Percentiles rank a stretch among this genome's conserved stretches.
Evolutionary conservation across 2,888 invertebrate species (phyloP).

Genomic region (Halocaridina rubra): DNA sequence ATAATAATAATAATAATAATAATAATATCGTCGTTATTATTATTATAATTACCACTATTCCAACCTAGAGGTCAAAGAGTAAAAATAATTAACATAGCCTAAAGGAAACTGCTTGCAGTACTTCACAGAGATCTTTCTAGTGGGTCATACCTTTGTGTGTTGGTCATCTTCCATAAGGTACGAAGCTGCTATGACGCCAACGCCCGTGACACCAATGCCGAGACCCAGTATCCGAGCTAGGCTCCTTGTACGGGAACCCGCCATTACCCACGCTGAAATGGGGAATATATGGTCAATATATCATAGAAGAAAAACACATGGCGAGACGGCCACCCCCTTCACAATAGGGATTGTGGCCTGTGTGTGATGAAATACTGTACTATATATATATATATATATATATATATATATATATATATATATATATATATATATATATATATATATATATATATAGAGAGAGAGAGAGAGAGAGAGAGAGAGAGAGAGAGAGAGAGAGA

Average conservation of each 20-base stretch:
- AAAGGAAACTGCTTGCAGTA: background rate
- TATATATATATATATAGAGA: background rate
- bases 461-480: background rate
- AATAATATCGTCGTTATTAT: background rate
- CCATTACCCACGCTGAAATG: conserved; percentile 31
- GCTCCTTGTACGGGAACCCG: conserved; percentile 10
- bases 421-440: background rate
- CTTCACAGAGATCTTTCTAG: no score
- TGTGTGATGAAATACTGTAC: background rate
- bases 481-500: background rate
- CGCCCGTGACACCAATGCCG: conserved; percentile 22
- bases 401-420: background rate
- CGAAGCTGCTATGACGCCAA: conserved; percentile 7
- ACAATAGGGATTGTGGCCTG: no score
- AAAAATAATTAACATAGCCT: no score
- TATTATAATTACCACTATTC: background rate
- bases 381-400: background rate
- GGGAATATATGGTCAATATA: no score
- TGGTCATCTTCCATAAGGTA: conserved; percentile 42
- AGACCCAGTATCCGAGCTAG: conserved; percentile 27
- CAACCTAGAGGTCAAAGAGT: background rate
- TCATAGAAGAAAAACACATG: no score
- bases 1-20: no score
- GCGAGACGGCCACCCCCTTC: no score
- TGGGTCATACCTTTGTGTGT: conserved; percentile 41